Evolutionary conservation across 2,888 invertebrate species (phyloP).

Genomic region (Xanthia icteritia): DNA sequence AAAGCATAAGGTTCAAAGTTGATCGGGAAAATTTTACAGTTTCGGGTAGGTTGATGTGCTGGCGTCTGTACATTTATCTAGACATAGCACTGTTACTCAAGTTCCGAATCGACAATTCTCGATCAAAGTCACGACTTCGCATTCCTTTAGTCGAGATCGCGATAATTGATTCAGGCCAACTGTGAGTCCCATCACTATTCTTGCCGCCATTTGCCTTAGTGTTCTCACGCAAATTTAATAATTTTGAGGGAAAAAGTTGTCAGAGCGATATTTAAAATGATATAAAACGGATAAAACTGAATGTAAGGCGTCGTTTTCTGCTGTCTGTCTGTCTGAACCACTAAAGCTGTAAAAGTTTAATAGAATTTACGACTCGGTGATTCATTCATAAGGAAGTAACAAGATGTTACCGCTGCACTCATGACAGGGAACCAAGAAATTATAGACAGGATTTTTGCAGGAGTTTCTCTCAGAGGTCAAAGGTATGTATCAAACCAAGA

Average conservation of each 20-base stretch:
- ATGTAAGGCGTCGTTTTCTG: constrained; percentile 36
- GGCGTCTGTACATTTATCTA: constrained; percentile 4
- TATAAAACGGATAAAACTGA: constrained; percentile 49
- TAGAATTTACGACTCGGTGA: constrained; percentile 48
- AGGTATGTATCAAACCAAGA: background rate
- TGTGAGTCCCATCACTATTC: constrained; percentile 19
- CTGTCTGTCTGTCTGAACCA: constrained; percentile 42
- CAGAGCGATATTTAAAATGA: constrained; percentile 46
- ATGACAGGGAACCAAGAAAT: background rate
- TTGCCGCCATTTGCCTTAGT: background rate
- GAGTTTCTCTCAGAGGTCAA: background rate
- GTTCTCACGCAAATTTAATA: constrained; percentile 41
- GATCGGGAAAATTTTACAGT: too few relatives aligned
- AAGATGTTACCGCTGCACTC: constrained; percentile 8
- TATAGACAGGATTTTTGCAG: too few relatives aligned
- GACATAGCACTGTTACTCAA: constrained; percentile 15
- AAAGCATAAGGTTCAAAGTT: too few relatives aligned
- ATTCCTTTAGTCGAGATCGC: constrained; percentile 8
- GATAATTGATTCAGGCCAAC: constrained; percentile 8
- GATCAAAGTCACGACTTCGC: constrained; percentile 32
- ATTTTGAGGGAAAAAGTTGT: constrained; percentile 27
- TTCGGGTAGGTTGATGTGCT: too few relatives aligned
- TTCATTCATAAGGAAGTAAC: constrained; percentile 31
- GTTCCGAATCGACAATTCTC: constrained; percentile 16
- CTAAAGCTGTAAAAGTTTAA: constrained; percentile 49